Evolutionary conservation across 2,113 vertebrate species (phyloP).

Genomic region (Capricornis sumatraensis): DNA sequence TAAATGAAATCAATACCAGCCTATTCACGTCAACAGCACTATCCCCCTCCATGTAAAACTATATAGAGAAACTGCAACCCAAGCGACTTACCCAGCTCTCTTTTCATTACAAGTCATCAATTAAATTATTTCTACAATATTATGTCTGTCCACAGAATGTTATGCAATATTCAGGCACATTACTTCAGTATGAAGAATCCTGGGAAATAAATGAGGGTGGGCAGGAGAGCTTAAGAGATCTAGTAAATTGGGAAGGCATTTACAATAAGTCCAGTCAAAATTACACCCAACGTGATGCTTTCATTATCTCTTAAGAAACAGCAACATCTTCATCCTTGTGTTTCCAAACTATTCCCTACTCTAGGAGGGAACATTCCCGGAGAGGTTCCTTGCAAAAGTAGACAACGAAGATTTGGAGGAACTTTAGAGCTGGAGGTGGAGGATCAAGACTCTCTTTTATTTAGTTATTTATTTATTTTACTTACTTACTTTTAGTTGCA

Average conservation of each 20-base stretch:
- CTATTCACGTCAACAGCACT: slow-evolving; percentile 66
- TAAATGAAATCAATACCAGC: slow-evolving; percentile 74
- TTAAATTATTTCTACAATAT: slow-evolving; percentile 78
- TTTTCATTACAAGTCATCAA: slow-evolving; percentile 77
- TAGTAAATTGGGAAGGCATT: slow-evolving; percentile 20
- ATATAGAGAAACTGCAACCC: slow-evolving; percentile 72
- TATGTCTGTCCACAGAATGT: slow-evolving; percentile 58
- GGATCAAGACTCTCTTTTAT: not conserved
- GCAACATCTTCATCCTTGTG: not conserved
- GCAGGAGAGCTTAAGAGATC: not conserved
- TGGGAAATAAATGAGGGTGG: slow-evolving; percentile 61
- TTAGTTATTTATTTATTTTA: not conserved
- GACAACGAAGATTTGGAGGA: not conserved
- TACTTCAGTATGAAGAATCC: slow-evolving; percentile 66
- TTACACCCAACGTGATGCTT: not conserved
- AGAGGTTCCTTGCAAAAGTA: not conserved
- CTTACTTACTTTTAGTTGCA: not conserved
- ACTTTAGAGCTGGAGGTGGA: not conserved
- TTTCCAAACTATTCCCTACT: not conserved
- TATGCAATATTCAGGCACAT: slow-evolving; percentile 65
- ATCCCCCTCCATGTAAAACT: slow-evolving; percentile 71
- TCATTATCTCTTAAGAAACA: slow-evolving; percentile 31
- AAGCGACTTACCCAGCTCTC: slow-evolving; percentile 64
- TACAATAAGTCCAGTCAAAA: not conserved
- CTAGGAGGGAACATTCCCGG: not conserved